Evolutionary conservation across 2,113 vertebrate species (phyloP).

Genomic region (Nannospalax galili): DNA sequence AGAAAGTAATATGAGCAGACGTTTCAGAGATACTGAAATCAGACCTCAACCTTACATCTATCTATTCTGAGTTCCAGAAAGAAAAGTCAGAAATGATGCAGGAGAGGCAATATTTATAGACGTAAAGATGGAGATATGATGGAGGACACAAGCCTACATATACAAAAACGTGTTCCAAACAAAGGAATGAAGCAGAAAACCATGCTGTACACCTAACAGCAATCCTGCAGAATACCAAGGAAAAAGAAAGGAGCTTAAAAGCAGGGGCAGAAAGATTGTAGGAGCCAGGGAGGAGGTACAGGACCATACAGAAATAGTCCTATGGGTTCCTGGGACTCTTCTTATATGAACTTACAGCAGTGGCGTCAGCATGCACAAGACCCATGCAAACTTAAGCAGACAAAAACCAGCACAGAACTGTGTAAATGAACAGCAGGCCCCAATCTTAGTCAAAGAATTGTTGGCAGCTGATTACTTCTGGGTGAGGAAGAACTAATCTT

Average conservation of each 20-base stretch:
- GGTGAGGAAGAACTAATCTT: no score
- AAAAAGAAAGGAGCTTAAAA: background rate
- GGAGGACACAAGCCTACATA: background rate
- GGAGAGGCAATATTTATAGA: background rate
- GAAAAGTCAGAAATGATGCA: constrained; percentile 25
- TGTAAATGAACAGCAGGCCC: no score
- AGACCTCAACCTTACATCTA: background rate
- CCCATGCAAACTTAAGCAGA: no score
- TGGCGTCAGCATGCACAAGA: no score
- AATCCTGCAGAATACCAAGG: background rate
- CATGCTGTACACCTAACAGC: background rate
- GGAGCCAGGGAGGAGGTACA: no score
- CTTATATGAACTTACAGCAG: no score
- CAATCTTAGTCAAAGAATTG: no score
- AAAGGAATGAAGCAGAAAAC: background rate
- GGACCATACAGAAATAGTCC: no score
- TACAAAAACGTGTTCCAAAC: background rate
- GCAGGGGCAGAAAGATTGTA: no score
- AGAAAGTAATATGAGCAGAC: background rate
- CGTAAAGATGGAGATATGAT: background rate
- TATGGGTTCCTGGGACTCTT: no score
- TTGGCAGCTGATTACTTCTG: no score
- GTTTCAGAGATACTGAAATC: background rate
- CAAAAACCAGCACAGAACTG: no score
- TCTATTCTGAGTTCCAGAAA: background rate